Evolutionary conservation across 2,113 vertebrate genomes (phyloP), one percentile per base, ranked within the genome.

Genomic region (Heloderma charlesbogerti): DNA sequence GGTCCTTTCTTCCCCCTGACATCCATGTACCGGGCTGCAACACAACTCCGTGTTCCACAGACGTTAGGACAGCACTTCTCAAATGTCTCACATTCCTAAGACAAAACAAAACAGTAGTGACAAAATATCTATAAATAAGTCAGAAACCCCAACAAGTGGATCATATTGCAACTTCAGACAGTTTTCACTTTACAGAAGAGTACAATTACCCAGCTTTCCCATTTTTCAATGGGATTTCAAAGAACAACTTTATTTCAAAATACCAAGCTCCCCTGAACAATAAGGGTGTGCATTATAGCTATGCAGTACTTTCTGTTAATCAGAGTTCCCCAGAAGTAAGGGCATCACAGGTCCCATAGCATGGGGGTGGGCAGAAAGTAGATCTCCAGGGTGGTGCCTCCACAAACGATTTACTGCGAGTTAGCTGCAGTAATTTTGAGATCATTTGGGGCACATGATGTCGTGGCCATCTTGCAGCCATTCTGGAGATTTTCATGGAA

Each of bases 61-160:
- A 99, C 99, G 1, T 99, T 99, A 84, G 98, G 98, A 92, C 99
- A 99, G 94, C 99, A 99, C 89, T 99, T 99, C 96, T 99, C 99
- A 75, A 98, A 98, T 34, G 98, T 97, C 96, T 99, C 98, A 0
- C 99, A 99, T 95, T 99, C 99, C 99, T 99, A 93, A 0, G 3
- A 57, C 63, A 78, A 95, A 67, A 90, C 7, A 43, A 75, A 90
- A 54, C 67, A 89, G 67, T 29, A 10, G 20, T 66, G 31, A 75
- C 51, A 79, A 86, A 71, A 45, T 51, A 4, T 20, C 20, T 79
- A 66, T 48, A 79, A 43, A 3, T 3, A 78, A 91, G 91, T 71
- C 48, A 25, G 92, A 89, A 80, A 78, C 10, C 34, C 57, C 1
- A 72, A 31, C 83, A 88, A 85, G 79, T 18, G 86, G 84, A 79